Percentiles rank a stretch among this genome's conserved stretches.
Evolutionary conservation across 1,140 invertebrate species (phyloP).

Genomic region (Littorina saxatilis): DNA sequence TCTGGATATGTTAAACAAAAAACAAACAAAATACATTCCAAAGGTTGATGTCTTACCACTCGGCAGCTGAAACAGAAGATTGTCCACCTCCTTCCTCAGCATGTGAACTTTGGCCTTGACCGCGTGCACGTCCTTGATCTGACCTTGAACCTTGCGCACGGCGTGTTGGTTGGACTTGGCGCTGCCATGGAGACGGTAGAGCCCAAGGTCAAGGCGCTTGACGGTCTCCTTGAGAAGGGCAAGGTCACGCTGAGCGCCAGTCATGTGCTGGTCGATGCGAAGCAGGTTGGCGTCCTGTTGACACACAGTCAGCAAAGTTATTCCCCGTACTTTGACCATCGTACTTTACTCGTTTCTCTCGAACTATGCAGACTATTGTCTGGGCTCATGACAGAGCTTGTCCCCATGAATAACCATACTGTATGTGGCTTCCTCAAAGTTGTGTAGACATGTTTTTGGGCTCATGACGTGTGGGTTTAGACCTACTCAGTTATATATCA

Average conservation of each 20-base stretch:
- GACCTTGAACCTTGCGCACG: slow-evolving; percentile 42
- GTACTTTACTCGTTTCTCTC: too few relatives aligned
- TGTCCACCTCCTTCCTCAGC: slow-evolving; percentile 62
- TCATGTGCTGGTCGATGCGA: slow-evolving; percentile 53
- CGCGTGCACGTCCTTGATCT: background rate
- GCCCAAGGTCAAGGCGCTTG: slow-evolving; percentile 54
- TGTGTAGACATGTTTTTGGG: too few relatives aligned
- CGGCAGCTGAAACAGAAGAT: slow-evolving; percentile 61
- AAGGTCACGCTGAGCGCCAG: slow-evolving; percentile 42
- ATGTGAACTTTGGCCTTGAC: background rate
- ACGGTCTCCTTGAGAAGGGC: slow-evolving; percentile 50
- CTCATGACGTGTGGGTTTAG: too few relatives aligned
- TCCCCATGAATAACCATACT: too few relatives aligned
- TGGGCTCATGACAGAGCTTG: too few relatives aligned
- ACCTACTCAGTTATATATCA: too few relatives aligned
- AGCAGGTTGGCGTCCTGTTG: slow-evolving; percentile 49
- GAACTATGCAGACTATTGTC: too few relatives aligned
- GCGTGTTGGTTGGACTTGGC: slow-evolving; percentile 48
- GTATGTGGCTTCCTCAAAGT: too few relatives aligned
- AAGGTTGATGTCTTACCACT: slow-evolving; percentile 64
- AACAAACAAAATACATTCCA: too few relatives aligned
- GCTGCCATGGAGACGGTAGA: slow-evolving; percentile 49
- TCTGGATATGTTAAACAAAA: too few relatives aligned
- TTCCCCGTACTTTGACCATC: too few relatives aligned
- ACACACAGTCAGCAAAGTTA: too few relatives aligned